phyloP scores from a whole-genome alignment of 1,140 invertebrate species.

The Heliothis virescens region DNA sequence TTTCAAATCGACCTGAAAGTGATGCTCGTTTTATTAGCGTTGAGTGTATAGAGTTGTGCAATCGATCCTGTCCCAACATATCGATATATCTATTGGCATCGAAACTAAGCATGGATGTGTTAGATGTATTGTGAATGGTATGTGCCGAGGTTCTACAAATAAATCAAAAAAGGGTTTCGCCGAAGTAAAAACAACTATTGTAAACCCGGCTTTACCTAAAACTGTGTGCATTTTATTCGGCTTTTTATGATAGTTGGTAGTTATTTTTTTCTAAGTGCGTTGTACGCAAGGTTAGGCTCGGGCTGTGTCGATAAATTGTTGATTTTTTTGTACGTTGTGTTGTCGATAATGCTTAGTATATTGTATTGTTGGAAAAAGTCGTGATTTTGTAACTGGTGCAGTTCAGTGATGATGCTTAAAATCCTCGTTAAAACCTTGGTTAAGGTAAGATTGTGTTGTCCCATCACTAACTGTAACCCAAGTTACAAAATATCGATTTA shows the following conservation, averaged over 20 bases:
- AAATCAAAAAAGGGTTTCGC: background rate
- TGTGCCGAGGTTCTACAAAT: background rate
- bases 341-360: conserved; percentile 25
- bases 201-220: background rate
- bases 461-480: background rate
- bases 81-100: conserved; percentile 24
- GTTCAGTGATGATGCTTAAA: background rate
- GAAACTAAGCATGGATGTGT: conserved; percentile 1
- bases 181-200: background rate
- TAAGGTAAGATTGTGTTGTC: background rate
- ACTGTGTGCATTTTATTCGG: conserved; percentile 46
- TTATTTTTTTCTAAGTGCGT: conserved; percentile 33
- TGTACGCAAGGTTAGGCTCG: conserved; percentile 31
- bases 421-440: background rate
- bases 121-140: conserved; percentile 16
- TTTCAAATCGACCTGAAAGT: too few relatives aligned
- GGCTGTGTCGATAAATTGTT: conserved; percentile 48
- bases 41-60: too few relatives aligned
- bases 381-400: conserved; percentile 24
- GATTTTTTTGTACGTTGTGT: conserved; percentile 29
- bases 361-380: conserved; percentile 23
- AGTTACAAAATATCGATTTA: conserved; percentile 24
- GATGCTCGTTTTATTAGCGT: too few relatives aligned
- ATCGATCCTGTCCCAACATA: conserved; percentile 22
- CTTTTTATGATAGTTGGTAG: conserved; percentile 34